Evolutionary conservation across 2,113 vertebrate genomes (phyloP), one percentile per base, ranked within the genome.

Genomic region (Alouatta palliata): DNA sequence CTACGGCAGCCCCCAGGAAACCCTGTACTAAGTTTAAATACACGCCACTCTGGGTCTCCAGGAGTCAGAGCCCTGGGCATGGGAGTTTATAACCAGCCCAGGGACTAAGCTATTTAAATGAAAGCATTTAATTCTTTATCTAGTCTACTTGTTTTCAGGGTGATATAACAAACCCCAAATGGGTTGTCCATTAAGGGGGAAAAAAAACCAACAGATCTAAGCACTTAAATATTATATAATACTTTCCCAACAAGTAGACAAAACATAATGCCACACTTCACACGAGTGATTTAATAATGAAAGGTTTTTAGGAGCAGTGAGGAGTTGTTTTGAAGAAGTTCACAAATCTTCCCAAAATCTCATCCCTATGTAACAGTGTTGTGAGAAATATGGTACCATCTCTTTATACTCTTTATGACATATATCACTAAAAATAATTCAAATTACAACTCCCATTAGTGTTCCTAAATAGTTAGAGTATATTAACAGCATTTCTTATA

Each of bases 281-380:
- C 76, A 70, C 21, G 40, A 89, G 35, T 27, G 66, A 64, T 68
- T 43, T 40, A 77, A 52, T 25, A 88, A 79, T 1, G 16, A 85
- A 88, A 32, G 16, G 6, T 68, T 70, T 37, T 20, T 17, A 4
- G 2, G 16, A 16, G 17, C 20, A 52, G 21, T 35, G 43, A 73
- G 54, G 4, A 10, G 11, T 35, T 23, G 9, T 5, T 80, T 13
- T 86, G 73, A 93, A 73, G 75, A 77, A 52, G 76, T 49, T 80
- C 85, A 76, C 7, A 52, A 52, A 89, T 37, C 56, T 88, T 83
- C n/a, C 27, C 49, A 71, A n/a, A 92, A 77, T 54, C 37, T 71
- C 47, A 49, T 7, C n/a, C 43, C 14, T 75, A 43, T 16, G 1
- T 35, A 61, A 61, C 27, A 30, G n/a, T 25, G 32, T 66, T 49